phyloP scores from a whole-genome alignment of 1,140 invertebrate genomes.

The Dufourea novaeangliae region DNA sequence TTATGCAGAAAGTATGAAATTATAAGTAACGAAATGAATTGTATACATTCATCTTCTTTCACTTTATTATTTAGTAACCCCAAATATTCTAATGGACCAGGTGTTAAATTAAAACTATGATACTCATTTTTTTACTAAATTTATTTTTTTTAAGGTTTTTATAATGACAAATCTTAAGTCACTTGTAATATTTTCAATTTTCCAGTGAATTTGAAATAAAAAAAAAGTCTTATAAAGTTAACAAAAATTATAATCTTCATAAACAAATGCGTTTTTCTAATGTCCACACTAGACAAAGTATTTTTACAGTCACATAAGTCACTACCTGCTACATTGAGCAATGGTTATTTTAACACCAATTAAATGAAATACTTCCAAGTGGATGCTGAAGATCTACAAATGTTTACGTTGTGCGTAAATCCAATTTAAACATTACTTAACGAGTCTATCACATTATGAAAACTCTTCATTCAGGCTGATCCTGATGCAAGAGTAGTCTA shows the following conservation, averaged over 20 bases:
- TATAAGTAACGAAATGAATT: no score
- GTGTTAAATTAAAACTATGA: not conserved
- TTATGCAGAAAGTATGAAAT: no score
- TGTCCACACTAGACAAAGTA: not conserved
- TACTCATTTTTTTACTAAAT: not conserved
- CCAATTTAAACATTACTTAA: slow-evolving; percentile 22
- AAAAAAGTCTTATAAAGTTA: not conserved
- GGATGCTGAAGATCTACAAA: slow-evolving; percentile 14
- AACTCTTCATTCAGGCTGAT: slow-evolving; percentile 19
- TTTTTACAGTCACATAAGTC: not conserved
- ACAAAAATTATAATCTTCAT: not conserved
- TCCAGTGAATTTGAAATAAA: not conserved
- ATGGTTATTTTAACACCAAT: not conserved
- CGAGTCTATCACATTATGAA: not conserved
- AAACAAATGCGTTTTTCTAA: slow-evolving; percentile 22
- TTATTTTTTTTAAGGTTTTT: slow-evolving; percentile 28
- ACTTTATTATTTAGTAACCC: no score
- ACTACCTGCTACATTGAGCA: slow-evolving; percentile 19
- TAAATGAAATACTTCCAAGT: slow-evolving; percentile 12
- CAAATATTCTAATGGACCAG: not conserved
- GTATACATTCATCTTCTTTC: no score
- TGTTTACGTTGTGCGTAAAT: slow-evolving; percentile 10
- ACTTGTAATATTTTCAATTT: slow-evolving; percentile 7
- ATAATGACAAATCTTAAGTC: slow-evolving; percentile 9
- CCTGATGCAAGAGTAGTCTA: slow-evolving; percentile 19